Evolutionary conservation across 2,113 vertebrate species (phyloP), one percentile per base, ranked within the genome.

Genomic region (Brachyhypopomus gauderio): DNA sequence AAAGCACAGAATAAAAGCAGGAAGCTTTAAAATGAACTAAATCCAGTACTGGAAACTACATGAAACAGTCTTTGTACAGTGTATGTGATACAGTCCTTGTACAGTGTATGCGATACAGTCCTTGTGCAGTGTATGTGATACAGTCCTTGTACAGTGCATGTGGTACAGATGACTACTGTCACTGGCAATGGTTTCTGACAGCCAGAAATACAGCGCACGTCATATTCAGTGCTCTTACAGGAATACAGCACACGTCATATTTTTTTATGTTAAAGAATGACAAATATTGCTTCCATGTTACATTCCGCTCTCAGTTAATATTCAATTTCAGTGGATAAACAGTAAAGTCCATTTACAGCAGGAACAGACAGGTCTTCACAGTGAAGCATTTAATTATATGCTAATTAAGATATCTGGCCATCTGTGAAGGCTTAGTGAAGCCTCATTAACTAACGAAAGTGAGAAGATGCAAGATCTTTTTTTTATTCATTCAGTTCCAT

Each of bases 291-390:
- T 5, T 55, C n/a, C 1, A 75, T 23, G 14, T 77, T 27, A 27
- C 25, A 23, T 38, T n/a, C 86, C 83, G 88, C 82, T 87, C 89
- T 88, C 62, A 77, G 76, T 59, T 22, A 72, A 62, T 3, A 22
- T 5, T 59, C 22, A 19, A 20, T 36, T 9, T 45, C 34, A 2
- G 27, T 60, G 73, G 9, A 36, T 25, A 80, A 86, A 84, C 30
- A 75, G 22, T 48, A 25, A 1, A 75, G 52, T 34, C 34, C 11
- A 41, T 30, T 20, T 19, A 58, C 20, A 56, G 20, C 2, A 8
- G 9, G 16, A 70, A 78, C 19, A 38, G 73, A 36, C 52, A 34
- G 34, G 41, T 41, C 41, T 41, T 41, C 41, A 41, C 4, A 41
- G 41, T 41, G 41, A 41, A 41, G 41, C 41, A 8, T 41, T 41